Base-by-base conservation (phyloP, 2,113 vertebrate species). In the Solea senegalensis region DNA sequence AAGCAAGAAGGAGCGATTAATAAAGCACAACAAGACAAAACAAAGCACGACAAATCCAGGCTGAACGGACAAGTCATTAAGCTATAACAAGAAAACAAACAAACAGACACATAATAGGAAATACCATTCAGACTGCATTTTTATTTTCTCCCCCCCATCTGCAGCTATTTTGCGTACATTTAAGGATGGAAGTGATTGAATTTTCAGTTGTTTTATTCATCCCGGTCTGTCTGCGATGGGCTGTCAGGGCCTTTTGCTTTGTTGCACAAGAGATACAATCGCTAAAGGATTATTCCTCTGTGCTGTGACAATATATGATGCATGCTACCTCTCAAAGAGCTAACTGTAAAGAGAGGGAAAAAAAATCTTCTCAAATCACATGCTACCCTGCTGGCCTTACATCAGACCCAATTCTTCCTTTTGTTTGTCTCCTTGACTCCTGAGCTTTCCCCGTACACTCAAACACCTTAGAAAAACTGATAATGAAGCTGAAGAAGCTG, bases 141-240 rank as follows among this genome's bases (percentile, higher is more conserved):
- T 21, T 21, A 21, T 21, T 21, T 21, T 21, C 21, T 21, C 21
- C 21, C 21, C 21, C 21, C 34, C 34, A 34, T 34, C 34, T 34
- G 5, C 34, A 34, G 34, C 34, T 34, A 34, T 34, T 34, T 34
- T 34, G 21, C 21, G 1, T 34, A 34, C 34, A 34, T 34, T 57
- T 50, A 58, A 65, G 67, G 60, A 79, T 64, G 41, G 43, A 69
- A 63, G 45, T 76, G 74, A 90, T 86, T 86, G 83, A 80, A 88
- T 83, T 85, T 88, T 56, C 78, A 69, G 58, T 82, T 86, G 48
- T 59, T 2, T 43, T 16, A 58, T 51, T 21, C 5, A 1, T 3
- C 56, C 54, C 16, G 9, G 61, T 58, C 60, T 59, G 54, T 51
- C 40, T 26, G 7, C 48, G 34, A 21, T 21, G 64, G 55, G 60